Percentiles rank a stretch among this genome's conserved stretches.
Conservation (phyloP, 92 coral and sea anemone genomes). For the Metridium senile region DNA sequence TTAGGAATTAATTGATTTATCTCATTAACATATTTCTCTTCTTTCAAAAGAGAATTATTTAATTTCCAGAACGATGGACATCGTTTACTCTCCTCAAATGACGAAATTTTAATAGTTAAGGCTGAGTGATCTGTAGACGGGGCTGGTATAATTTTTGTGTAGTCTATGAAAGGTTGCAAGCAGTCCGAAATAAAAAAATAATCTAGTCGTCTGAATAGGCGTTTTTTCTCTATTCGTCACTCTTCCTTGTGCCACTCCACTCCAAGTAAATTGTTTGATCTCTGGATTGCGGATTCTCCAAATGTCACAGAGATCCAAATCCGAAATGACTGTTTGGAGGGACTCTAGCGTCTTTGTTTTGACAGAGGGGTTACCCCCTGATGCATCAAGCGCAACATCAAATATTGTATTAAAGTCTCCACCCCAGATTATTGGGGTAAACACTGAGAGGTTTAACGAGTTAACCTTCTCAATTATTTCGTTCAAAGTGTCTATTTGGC, state of each 20-base stretch:
- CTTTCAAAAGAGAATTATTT: too few relatives aligned
- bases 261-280: conserved; percentile 17
- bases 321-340: background rate
- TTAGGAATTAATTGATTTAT: too few relatives aligned
- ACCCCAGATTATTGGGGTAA: conserved; percentile 17
- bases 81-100: too few relatives aligned
- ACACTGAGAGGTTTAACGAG: background rate
- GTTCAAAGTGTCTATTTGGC: too few relatives aligned
- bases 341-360: background rate
- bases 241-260: conserved; percentile 21
- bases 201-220: conserved; percentile 6
- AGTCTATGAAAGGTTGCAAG: background rate
- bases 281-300: conserved; percentile 9
- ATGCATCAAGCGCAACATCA: conserved; percentile 6
- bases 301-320: too few relatives aligned
- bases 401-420: too few relatives aligned
- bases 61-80: too few relatives aligned
- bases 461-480: conserved; percentile 1
- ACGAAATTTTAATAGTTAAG: too few relatives aligned
- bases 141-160: too few relatives aligned
- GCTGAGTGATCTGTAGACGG: too few relatives aligned
- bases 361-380: conserved; percentile 8
- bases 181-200: background rate
- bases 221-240: background rate
- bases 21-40: too few relatives aligned